Conservation (phyloP, 1,140 invertebrate species). For the Galendromus occidentalis region DNA sequence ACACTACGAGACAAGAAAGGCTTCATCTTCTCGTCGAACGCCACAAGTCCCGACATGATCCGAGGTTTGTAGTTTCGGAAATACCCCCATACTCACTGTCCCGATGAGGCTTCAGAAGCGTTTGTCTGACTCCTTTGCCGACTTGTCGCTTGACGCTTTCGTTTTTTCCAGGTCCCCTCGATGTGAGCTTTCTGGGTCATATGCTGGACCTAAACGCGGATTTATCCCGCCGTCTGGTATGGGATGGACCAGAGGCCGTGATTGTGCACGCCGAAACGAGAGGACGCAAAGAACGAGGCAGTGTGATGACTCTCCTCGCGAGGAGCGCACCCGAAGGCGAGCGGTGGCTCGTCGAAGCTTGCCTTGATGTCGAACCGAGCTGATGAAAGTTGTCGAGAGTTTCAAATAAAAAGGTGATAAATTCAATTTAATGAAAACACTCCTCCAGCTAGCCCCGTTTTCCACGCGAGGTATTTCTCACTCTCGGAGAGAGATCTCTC, state of each 20-base stretch:
- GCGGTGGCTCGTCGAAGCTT: background rate
- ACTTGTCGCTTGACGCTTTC: no score
- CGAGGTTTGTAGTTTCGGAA: background rate
- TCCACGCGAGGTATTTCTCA: no score
- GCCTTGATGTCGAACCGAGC: background rate
- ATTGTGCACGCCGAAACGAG: background rate
- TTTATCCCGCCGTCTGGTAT: background rate
- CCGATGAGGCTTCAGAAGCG: no score
- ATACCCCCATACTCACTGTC: no score
- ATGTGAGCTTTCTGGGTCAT: constrained; percentile 4
- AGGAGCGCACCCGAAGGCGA: background rate
- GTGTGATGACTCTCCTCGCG: background rate
- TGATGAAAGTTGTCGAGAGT: no score
- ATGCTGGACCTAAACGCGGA: background rate
- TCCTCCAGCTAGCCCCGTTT: no score
- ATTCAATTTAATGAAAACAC: no score
- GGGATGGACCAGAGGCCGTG: background rate
- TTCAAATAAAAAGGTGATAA: no score
- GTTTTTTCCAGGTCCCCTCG: background rate
- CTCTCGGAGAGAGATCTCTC: no score
- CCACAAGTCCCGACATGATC: background rate
- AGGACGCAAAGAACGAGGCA: background rate
- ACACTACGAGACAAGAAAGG: background rate
- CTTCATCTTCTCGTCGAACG: background rate
- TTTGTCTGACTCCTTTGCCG: no score